Evolutionary conservation across 2,888 invertebrate species (phyloP).

Genomic region (Lomographa bimaculata): DNA sequence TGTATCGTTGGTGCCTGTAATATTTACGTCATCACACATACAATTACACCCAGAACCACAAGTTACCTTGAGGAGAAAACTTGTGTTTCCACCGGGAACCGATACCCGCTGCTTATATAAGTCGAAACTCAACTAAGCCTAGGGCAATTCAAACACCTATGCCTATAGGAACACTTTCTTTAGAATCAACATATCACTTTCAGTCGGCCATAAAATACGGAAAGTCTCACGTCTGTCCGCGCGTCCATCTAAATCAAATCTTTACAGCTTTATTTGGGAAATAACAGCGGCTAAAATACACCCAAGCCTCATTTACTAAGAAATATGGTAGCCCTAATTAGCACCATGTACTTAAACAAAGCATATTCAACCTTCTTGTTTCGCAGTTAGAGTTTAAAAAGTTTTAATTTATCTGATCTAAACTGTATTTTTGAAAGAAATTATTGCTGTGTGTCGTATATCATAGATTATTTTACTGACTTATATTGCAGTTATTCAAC

Average conservation of each 20-base stretch:
- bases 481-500: slow-evolving; percentile 13
- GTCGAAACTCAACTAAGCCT: too few relatives aligned
- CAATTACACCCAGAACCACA: too few relatives aligned
- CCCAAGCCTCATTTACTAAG: slow-evolving; percentile 12
- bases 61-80: too few relatives aligned
- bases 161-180: too few relatives aligned
- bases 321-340: slow-evolving; percentile 16
- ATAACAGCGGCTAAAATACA: slow-evolving; percentile 12
- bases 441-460: neutral
- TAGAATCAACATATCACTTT: too few relatives aligned
- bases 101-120: too few relatives aligned
- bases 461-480: slow-evolving; percentile 8
- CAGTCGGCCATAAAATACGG: neutral
- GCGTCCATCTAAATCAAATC: slow-evolving; percentile 16
- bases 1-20: too few relatives aligned
- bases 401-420: too few relatives aligned
- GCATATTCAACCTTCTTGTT: slow-evolving; percentile 1
- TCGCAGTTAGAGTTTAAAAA: too few relatives aligned
- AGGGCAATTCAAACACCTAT: too few relatives aligned
- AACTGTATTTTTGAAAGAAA: neutral
- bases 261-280: slow-evolving; percentile 18
- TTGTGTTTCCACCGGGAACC: too few relatives aligned
- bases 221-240: slow-evolving; percentile 5
- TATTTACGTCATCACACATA: too few relatives aligned
- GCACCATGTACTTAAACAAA: neutral